phyloP scores from a whole-genome alignment of 2,113 vertebrate genomes.

The Oceanodroma tethys region DNA sequence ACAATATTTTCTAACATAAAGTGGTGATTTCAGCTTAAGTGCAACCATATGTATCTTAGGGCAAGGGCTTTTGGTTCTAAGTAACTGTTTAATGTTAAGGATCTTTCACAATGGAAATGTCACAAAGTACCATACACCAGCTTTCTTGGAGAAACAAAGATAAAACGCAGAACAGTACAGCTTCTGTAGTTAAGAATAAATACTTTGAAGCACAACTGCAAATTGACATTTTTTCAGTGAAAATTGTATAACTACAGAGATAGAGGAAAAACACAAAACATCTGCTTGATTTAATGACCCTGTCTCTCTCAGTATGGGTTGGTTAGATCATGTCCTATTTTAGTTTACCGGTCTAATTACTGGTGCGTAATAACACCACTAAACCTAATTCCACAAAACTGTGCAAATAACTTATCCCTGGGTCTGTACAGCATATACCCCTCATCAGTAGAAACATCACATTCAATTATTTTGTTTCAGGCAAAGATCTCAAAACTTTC shows the following conservation, averaged over 20 bases:
- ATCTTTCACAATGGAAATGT: conserved; percentile 13
- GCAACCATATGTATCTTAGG: conserved; percentile 50
- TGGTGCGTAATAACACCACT: not conserved
- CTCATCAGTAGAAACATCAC: not conserved
- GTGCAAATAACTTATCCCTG: not conserved
- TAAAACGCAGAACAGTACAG: not conserved
- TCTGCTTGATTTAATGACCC: not conserved
- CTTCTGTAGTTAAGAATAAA: not conserved
- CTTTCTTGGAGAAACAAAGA: not conserved
- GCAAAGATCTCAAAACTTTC: not conserved
- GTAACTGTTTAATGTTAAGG: conserved; percentile 30
- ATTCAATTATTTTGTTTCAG: not conserved
- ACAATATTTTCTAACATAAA: conserved; percentile 68
- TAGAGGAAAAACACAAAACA: not conserved
- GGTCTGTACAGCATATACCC: not conserved
- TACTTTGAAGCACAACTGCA: not conserved
- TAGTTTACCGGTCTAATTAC: not conserved
- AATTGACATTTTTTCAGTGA: not conserved
- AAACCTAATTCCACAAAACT: not conserved
- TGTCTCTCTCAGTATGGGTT: not conserved
- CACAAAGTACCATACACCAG: not conserved
- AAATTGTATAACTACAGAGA: not conserved
- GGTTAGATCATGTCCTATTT: not conserved
- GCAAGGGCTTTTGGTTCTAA: conserved; percentile 8
- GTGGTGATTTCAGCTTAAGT: conserved; percentile 60